A percentile compares a stretch with the other conserved stretches of the same genome.
phyloP scores from a whole-genome alignment of 1,140 invertebrate genomes.

The Zaprionus taronus region DNA sequence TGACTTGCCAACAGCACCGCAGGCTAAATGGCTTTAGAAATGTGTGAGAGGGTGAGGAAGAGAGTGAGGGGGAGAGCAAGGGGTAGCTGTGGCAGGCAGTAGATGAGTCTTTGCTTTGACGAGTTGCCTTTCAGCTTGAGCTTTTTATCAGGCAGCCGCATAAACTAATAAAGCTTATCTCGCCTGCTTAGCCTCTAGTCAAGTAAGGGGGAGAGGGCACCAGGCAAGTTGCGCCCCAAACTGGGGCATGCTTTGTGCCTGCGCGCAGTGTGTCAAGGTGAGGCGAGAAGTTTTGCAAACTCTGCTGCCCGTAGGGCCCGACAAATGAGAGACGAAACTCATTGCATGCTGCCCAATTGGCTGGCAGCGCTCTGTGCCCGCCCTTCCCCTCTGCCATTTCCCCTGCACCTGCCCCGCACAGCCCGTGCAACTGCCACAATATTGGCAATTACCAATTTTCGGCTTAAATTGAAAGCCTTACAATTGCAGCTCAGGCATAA shows the following conservation, averaged over 20 bases:
- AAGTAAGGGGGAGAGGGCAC: background rate
- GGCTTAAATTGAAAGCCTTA: slow-evolving; percentile 79
- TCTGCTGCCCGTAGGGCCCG: background rate
- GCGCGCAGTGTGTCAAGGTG: slow-evolving; percentile 69
- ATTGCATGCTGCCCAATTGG: slow-evolving; percentile 43
- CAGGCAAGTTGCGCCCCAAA: background rate
- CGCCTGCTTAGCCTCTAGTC: slow-evolving; percentile 38
- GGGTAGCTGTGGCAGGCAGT: no score
- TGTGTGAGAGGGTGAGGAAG: slow-evolving; percentile 17
- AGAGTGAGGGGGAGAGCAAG: background rate
- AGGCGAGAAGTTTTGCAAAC: slow-evolving; percentile 21
- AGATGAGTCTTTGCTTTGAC: slow-evolving; percentile 11
- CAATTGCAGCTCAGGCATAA: slow-evolving; percentile 74
- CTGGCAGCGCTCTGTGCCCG: background rate
- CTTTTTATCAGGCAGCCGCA: slow-evolving; percentile 38
- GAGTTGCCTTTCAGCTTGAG: slow-evolving; percentile 44
- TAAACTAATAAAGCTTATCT: slow-evolving; percentile 80
- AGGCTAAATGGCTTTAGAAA: slow-evolving; percentile 56
- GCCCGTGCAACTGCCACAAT: slow-evolving; percentile 54
- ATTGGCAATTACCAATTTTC: slow-evolving; percentile 75
- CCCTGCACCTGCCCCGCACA: no score
- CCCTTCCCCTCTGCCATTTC: slow-evolving; percentile 2
- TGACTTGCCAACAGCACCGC: background rate
- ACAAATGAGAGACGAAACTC: slow-evolving; percentile 40
- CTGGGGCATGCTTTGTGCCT: slow-evolving; percentile 33